Base-by-base conservation (phyloP, 1,140 invertebrate genomes). In the Anastatus disparis region DNA sequence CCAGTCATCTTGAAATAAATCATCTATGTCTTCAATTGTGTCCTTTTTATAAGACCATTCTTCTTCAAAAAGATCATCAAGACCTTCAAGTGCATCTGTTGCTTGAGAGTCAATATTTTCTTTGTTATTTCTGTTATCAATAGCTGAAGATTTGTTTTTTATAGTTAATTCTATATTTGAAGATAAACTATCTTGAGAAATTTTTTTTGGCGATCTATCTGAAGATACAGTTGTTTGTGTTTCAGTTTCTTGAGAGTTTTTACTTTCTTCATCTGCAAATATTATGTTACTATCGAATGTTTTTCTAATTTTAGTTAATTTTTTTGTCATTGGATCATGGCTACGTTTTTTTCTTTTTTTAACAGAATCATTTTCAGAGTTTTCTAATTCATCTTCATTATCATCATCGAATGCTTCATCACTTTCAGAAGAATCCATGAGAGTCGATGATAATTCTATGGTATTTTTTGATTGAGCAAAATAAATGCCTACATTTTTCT, bases 1-100 rank as follows among this genome's bases (percentile, higher is more conserved):
- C 77, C 75, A 84, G n/a, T 83, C 77, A 26, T 82, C 78, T 22
- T 79, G 70, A 64, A 84, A 82, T 9, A 81, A 78, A 29, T 76
- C 75, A 69, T 80, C 74, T 13, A 83, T 71, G 20, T 77, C 74
- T 48, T 78, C 70, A 42, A 50, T 12, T 13, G 44, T 35, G 40
- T 65, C 26, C 22, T 38, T 59, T 10, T 71, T 48, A 17, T 62
- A 63, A 22, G 58, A 48, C 63, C 58, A 75, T 29, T 74, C 62
- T 52, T 73, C 74, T 17, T 71, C 68, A 65, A 74, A 74, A 44
- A 74, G 8, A 22, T 74, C 73, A 68, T 67, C 63, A 10, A 74
- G 55, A 50, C 38, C 64, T 29, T 68, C 69, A 52, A 67, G 38
- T 17, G 46, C 42, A 29, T 67, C 50, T 35, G 53, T 48, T 50